Evolutionary conservation across 2,113 vertebrate species (phyloP), one percentile per base, ranked within the genome.

Genomic region (Lamprotornis superbus): DNA sequence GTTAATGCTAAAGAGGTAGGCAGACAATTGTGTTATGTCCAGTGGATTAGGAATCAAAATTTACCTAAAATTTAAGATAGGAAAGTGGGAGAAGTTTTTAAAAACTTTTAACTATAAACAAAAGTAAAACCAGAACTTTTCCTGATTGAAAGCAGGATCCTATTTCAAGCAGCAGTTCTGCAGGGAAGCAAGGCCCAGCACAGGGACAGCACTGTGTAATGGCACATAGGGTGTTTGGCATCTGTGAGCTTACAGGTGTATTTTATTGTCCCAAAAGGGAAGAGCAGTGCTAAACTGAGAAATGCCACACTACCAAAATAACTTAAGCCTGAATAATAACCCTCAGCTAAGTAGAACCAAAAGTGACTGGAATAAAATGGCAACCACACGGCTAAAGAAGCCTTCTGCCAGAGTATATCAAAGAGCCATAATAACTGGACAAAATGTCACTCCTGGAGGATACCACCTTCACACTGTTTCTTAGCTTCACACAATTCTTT

Each of bases 11-110:
- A 50, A 0, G 0, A 53, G 70, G 37, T 4, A 44, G 46, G 7
- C 11, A 47, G 17, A 59, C 49, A 18, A 33, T 7, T 15, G 12
- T 22, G 23, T 57, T 53, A 31, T 0, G 0, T 14, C 60, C 61
- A 20, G 31, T 33, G 33, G 44, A 44, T 75, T 33, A 59, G 42
- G 15, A 86, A 84, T 30, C 42, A 70, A 53, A 71, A 67, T 15
- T 13, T 64, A 80, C 22, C 31, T 63, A 35, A 68, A 84, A 59
- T 17, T 70, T 53, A 64, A 57, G 23, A 31, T 11, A 42, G 24
- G 24, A 60, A 68, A 39, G 7, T 11, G 2, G 21, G 6, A 35
- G 16, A 15, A 10, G 5, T 3, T 12, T 44, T 63, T 22, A 19
- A 50, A 81, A 75, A 22, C 23, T 49, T 71, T n/a, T 37, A 42